Evolutionary conservation across 1,140 invertebrate genomes (phyloP).

Genomic region (Anoplolepis gracilipes): DNA sequence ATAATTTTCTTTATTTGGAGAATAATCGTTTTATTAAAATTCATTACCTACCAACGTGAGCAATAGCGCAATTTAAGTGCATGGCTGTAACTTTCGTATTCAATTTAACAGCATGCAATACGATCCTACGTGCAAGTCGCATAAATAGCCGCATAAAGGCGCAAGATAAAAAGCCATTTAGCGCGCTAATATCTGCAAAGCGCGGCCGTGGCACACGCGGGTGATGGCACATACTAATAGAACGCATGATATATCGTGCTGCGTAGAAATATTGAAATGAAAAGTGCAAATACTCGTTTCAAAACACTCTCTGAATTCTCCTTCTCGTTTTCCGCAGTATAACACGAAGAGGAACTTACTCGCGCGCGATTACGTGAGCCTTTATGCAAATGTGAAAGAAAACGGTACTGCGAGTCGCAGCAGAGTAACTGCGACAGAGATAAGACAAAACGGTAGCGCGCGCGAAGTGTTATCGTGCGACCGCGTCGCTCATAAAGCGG

Average conservation of each 20-base stretch:
- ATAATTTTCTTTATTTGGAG: constrained; percentile 10
- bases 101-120: constrained; percentile 39
- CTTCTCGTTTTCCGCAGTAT: background rate
- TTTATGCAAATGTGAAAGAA: constrained; percentile 61
- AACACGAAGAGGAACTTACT: background rate
- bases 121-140: constrained; percentile 6
- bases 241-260: constrained; percentile 34
- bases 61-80: constrained; percentile 32
- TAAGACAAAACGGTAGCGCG: constrained; percentile 68
- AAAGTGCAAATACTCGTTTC: constrained; percentile 40
- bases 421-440: constrained; percentile 48
- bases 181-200: constrained; percentile 31
- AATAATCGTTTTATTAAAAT: constrained; percentile 39
- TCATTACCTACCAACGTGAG: background rate
- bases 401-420: constrained; percentile 57
- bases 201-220: constrained; percentile 5
- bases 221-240: constrained; percentile 34
- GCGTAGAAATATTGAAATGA: constrained; percentile 37
- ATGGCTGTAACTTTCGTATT: constrained; percentile 46
- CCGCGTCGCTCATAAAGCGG: constrained; percentile 55
- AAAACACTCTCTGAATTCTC: constrained; percentile 10
- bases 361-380: background rate
- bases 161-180: constrained; percentile 52
- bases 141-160: constrained; percentile 41
- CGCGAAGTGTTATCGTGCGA: constrained; percentile 64